A percentile compares a stretch with the other conserved stretches of the same genome.
Evolutionary conservation across 1,140 invertebrate species (phyloP).

Genomic region (Drosophila pallidifrons): DNA sequence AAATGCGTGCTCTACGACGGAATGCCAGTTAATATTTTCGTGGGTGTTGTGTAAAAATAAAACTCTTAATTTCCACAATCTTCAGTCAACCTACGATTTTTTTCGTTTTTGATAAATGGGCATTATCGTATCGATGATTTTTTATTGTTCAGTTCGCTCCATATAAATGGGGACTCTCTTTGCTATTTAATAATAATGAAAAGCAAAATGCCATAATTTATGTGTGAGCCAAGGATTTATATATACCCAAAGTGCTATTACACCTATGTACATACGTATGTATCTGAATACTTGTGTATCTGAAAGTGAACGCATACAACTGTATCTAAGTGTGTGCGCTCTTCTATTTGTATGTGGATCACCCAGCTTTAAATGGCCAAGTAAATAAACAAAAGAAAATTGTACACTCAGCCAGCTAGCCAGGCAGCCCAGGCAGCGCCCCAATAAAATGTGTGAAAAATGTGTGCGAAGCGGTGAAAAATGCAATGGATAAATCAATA

Average conservation of each 20-base stretch:
- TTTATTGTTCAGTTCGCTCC: slow-evolving; percentile 56
- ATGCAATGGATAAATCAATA: slow-evolving; percentile 72
- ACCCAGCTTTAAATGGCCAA: slow-evolving; percentile 68
- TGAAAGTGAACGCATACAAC: neutral
- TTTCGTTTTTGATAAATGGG: slow-evolving; percentile 60
- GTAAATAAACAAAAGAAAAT: slow-evolving; percentile 80
- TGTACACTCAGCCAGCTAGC: slow-evolving; percentile 61
- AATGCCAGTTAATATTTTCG: neutral
- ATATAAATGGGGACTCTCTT: slow-evolving; percentile 63
- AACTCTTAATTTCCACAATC: slow-evolving; percentile 15
- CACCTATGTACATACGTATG: neutral
- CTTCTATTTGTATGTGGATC: slow-evolving; percentile 65
- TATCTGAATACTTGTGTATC: neutral
- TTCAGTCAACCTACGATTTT: slow-evolving; percentile 9
- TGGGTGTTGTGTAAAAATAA: slow-evolving; percentile 5
- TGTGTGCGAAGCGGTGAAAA: slow-evolving; percentile 59
- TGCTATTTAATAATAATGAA: slow-evolving; percentile 65
- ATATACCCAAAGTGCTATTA: slow-evolving; percentile 8
- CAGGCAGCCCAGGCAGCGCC: slow-evolving; percentile 46
- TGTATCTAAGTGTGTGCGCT: slow-evolving; percentile 26
- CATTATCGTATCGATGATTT: slow-evolving; percentile 76
- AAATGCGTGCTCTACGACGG: neutral
- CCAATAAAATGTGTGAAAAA: slow-evolving; percentile 82
- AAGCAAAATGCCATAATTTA: slow-evolving; percentile 65
- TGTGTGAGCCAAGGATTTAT: slow-evolving; percentile 68